Conservation (phyloP, 2,797 vertebrate genomes). For the Pyrocephalus nanus region DNA sequence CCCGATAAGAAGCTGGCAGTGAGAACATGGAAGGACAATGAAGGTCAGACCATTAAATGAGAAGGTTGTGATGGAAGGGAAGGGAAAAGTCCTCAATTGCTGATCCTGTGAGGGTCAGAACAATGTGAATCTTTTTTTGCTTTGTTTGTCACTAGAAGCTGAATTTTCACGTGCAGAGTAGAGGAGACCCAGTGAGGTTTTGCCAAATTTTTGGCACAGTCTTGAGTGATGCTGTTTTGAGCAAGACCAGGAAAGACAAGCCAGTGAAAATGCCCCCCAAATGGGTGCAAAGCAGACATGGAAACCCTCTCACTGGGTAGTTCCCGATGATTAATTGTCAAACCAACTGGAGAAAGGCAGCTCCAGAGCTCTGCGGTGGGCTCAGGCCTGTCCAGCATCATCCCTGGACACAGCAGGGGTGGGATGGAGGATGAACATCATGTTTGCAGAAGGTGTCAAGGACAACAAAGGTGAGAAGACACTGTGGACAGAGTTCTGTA, state of each 20-base stretch:
- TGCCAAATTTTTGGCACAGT: not conserved
- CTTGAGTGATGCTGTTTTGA: fast-evolving
- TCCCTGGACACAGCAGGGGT: not conserved
- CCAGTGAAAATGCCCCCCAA: not conserved
- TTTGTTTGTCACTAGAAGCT: not conserved
- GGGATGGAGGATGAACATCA: not conserved
- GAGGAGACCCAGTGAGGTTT: not conserved
- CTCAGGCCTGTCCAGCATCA: not conserved
- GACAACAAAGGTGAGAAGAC: not conserved
- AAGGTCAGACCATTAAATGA: not conserved
- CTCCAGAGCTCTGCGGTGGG: not conserved
- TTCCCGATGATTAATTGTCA: not conserved
- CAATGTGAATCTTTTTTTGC: not conserved
- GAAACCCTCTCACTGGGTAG: not conserved
- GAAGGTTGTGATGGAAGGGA: not conserved
- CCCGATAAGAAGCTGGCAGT: not conserved
- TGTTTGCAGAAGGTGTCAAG: not conserved
- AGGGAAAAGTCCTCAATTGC: not conserved
- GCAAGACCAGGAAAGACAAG: not conserved
- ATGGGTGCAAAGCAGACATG: not conserved
- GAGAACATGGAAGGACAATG: not conserved
- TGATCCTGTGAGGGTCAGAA: not conserved
- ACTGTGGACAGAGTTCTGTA: not conserved
- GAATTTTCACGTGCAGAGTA: not conserved
- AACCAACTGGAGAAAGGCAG: not conserved